Conservation (phyloP, 2,113 vertebrate species). For the Callionymus lyra region DNA sequence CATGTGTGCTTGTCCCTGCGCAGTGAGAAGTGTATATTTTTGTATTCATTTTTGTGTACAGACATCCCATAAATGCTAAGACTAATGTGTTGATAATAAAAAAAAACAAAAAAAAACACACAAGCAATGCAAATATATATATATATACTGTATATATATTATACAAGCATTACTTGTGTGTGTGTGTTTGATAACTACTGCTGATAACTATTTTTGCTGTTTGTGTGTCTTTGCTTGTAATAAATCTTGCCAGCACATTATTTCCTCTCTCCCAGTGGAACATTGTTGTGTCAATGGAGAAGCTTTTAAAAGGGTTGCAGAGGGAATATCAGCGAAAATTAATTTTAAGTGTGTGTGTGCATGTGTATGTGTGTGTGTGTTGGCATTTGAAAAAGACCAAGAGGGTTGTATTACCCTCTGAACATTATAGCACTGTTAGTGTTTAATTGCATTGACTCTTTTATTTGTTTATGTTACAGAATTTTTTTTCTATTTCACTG, state of each 20-base stretch:
- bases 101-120: no score
- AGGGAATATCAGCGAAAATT: conserved; percentile 34
- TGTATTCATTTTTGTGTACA: conserved; percentile 5
- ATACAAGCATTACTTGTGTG: no score
- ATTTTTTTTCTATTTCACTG: no score
- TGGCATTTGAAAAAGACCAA: not conserved
- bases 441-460: no score
- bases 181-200: conserved; percentile 13
- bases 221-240: conserved; percentile 1
- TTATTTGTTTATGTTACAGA: no score
- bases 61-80: no score
- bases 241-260: conserved; percentile 30
- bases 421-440: no score
- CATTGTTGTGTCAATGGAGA: conserved; percentile 32
- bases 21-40: no score
- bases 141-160: no score
- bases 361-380: conserved; percentile 5
- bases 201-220: not conserved
- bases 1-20: conserved; percentile 1
- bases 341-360: conserved; percentile 6
- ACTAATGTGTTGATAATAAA: no score
- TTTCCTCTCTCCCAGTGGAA: conserved; percentile 29
- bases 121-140: no score
- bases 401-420: no score
- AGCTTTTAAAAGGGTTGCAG: conserved; percentile 30